Conservation (phyloP, 1,140 invertebrate species). For the Nylanderia fulva region DNA sequence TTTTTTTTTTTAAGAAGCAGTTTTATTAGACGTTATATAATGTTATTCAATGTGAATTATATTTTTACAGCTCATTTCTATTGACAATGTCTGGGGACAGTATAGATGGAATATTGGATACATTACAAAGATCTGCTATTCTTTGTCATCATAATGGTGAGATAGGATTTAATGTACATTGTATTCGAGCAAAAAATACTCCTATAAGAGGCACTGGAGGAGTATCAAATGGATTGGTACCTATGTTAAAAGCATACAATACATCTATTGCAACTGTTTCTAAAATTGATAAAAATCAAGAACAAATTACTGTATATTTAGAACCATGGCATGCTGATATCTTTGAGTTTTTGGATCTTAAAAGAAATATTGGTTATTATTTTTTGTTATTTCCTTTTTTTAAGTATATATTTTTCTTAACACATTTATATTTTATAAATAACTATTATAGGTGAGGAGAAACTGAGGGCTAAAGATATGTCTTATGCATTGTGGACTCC, state of each 20-base stretch:
- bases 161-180: conserved; percentile 98
- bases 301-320: conserved; percentile 98
- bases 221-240: conserved; percentile 97
- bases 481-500: conserved; percentile 99
- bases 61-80: conserved; percentile 93
- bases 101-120: conserved; percentile 99
- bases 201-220: conserved; percentile 98
- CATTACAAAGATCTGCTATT: conserved; percentile 97
- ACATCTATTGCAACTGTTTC: conserved; percentile 98
- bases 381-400: background rate
- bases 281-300: conserved; percentile 97
- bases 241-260: conserved; percentile 99
- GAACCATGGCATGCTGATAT: conserved; percentile 99
- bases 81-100: conserved; percentile 98
- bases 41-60: conserved; percentile 40
- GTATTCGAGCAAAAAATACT: conserved; percentile 96
- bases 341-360: conserved; percentile 97
- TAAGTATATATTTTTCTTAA: background rate
- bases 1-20: background rate
- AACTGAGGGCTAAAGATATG: conserved; percentile 96
- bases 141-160: conserved; percentile 99
- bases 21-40: background rate
- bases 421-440: background rate
- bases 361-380: conserved; percentile 94
- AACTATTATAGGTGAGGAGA: conserved; percentile 89